Evolutionary conservation across 2,888 invertebrate genomes (phyloP).

Genomic region (Agrenia bidenticulata): DNA sequence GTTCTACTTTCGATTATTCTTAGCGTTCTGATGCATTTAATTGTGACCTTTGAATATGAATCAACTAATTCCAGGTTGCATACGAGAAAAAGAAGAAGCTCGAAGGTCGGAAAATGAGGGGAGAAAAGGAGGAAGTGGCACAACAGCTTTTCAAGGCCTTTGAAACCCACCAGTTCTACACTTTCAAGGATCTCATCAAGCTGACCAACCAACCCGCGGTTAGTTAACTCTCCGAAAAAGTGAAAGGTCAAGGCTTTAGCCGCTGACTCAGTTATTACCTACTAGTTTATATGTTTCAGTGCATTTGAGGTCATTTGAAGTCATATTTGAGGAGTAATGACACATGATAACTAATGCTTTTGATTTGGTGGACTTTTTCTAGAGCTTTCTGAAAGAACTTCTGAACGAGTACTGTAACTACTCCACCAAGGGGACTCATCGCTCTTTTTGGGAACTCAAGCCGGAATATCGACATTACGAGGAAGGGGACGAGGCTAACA

Average conservation of each 20-base stretch:
- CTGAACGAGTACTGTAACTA: constrained; percentile 9
- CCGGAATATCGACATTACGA: constrained; percentile 9
- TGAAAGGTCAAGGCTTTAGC: no score
- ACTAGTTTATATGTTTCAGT: no score
- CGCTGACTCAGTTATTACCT: no score
- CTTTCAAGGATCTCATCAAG: not conserved
- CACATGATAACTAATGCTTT: no score
- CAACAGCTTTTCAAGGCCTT: not conserved
- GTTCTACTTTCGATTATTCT: not conserved
- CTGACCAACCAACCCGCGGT: not conserved
- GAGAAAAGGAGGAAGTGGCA: not conserved
- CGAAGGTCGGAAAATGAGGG: not conserved
- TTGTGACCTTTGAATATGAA: not conserved
- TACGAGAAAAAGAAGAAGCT: not conserved
- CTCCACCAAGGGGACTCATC: not conserved
- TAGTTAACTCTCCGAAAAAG: no score
- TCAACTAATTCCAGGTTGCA: not conserved
- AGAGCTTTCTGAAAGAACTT: constrained; percentile 1
- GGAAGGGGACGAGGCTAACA: no score
- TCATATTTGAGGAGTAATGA: no score
- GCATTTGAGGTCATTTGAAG: no score
- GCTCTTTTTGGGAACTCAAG: not conserved
- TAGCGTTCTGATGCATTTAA: not conserved
- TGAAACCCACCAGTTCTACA: constrained; percentile 5
- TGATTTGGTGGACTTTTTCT: no score